phyloP scores from a whole-genome alignment of 2,797 vertebrate species.

The Periparus ater region DNA sequence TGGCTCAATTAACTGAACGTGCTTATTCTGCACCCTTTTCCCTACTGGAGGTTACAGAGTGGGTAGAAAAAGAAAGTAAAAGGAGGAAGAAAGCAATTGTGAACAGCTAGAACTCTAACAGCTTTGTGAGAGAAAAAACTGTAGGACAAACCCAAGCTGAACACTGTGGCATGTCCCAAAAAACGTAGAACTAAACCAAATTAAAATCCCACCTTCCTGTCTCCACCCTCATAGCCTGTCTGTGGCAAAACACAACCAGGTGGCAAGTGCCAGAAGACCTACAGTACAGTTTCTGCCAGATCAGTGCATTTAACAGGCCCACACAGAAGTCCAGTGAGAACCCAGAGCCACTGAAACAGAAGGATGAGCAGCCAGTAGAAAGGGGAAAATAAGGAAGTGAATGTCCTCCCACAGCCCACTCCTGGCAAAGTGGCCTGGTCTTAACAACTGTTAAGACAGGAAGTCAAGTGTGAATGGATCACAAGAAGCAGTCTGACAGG shows the following conservation, averaged over 20 bases:
- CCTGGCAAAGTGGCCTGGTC: neutral
- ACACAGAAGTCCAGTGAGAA: neutral
- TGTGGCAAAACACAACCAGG: neutral
- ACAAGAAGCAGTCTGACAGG: neutral
- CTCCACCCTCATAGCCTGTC: neutral
- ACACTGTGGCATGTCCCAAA: neutral
- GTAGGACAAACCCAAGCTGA: neutral
- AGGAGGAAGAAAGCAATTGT: neutral
- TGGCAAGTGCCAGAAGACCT: neutral
- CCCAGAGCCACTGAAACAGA: neutral
- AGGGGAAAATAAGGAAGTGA: neutral
- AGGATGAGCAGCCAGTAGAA: neutral
- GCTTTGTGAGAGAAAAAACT: neutral
- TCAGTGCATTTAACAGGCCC: neutral
- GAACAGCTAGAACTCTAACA: neutral
- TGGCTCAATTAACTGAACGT: neutral
- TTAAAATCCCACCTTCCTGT: neutral
- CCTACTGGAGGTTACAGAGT: fast-evolving
- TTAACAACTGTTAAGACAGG: neutral
- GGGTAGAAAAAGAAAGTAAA: fast-evolving
- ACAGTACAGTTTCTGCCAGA: neutral
- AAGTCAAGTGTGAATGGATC: neutral
- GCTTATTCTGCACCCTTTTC: neutral
- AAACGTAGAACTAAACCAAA: neutral
- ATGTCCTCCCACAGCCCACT: neutral